A percentile compares a stretch with the other conserved stretches of the same genome.
Conservation (phyloP, 2,797 vertebrate species). For the Girardinus metallicus region DNA sequence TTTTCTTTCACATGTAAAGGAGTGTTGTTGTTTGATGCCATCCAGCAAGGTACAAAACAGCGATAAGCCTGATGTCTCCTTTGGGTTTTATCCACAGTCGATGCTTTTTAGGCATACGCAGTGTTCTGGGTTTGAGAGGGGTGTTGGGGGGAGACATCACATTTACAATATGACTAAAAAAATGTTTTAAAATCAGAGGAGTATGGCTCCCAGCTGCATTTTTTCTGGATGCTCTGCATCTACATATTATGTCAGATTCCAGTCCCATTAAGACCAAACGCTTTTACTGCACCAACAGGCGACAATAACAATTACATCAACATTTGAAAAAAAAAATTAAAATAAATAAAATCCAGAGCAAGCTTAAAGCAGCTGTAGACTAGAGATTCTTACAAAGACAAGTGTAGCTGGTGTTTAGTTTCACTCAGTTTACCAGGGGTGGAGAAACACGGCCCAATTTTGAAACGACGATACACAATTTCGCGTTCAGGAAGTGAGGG, state of each 20-base stretch:
- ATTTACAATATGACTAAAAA: neutral
- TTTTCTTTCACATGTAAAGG: constrained; percentile 37
- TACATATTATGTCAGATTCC: neutral
- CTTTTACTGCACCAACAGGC: neutral
- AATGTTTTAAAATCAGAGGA: neutral
- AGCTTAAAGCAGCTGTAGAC: neutral
- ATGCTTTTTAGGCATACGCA: constrained; percentile 2
- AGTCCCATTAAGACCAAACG: neutral
- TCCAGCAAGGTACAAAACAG: constrained; percentile 3
- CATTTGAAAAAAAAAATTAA: neutral
- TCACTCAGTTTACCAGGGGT: neutral
- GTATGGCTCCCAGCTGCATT: neutral
- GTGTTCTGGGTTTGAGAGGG: too few species aligned
- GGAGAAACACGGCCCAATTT: neutral
- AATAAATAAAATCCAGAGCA: neutral
- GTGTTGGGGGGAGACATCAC: neutral
- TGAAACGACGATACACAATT: neutral
- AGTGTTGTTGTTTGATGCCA: constrained; percentile 25
- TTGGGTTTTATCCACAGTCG: constrained; percentile 1
- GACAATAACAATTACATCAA: neutral
- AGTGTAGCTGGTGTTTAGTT: neutral
- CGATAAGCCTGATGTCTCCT: neutral
- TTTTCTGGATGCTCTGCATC: neutral
- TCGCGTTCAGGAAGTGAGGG: neutral
- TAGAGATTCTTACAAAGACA: neutral